These are phyloP conservation scores for Fulica atra DNA, from an alignment of 2,113 vertebrate species.

Conservation along the genomic window DNA sequence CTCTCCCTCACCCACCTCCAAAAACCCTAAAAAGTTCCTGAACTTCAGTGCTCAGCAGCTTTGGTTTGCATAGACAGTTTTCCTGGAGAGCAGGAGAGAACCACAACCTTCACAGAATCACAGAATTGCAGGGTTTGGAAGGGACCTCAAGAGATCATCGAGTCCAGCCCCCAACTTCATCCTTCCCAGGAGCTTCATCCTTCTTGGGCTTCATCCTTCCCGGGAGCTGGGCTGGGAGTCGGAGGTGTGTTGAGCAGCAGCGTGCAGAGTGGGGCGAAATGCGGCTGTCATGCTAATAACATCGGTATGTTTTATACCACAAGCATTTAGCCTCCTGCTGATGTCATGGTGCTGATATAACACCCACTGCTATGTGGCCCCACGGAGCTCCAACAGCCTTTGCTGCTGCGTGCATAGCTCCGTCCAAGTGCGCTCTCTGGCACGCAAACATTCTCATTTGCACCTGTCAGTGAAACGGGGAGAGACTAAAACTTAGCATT, in stretches of 20 bases:
- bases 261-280: not conserved
- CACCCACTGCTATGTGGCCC: not conserved
- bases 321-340: not conserved
- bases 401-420: not conserved
- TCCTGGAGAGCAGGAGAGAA: not conserved
- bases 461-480: not conserved
- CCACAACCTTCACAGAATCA: too few species aligned
- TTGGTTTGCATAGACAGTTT: not conserved
- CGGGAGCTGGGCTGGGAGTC: fast-evolving
- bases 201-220: not conserved
- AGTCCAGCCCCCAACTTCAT: too few species aligned
- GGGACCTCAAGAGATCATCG: too few species aligned
- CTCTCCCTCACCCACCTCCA: not conserved
- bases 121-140: too few species aligned
- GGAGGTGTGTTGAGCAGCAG: not conserved
- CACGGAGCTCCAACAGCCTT: not conserved
- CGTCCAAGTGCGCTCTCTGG: not conserved
- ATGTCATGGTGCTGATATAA: not conserved
- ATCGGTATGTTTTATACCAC: not conserved
- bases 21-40: not conserved
- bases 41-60: not conserved
- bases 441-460: not conserved
- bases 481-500: not conserved
- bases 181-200: too few species aligned
- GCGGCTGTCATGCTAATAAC: not conserved